A percentile compares a stretch with the other conserved stretches of the same genome.
phyloP scores from a whole-genome alignment of 1,140 invertebrate species.

The Hermetia illucens region DNA sequence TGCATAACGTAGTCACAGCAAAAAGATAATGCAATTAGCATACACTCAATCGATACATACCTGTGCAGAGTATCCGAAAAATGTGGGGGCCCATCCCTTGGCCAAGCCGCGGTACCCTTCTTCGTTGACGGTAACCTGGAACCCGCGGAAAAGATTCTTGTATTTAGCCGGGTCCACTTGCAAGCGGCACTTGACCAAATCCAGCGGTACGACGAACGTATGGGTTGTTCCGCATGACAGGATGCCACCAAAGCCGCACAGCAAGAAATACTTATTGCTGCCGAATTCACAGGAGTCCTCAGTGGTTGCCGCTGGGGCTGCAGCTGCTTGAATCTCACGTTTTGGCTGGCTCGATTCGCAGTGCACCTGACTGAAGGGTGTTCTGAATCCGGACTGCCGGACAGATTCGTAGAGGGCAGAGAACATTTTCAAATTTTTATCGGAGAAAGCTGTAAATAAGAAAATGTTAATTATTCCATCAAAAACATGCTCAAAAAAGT shows the following conservation, averaged over 20 bases:
- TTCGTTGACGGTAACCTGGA: conserved; percentile 52
- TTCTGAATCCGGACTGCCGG: conserved; percentile 57
- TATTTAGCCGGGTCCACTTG: conserved; percentile 56
- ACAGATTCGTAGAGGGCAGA: conserved; percentile 54
- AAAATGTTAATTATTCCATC: too few species aligned
- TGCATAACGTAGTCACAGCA: too few species aligned
- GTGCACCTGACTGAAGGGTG: conserved; percentile 44
- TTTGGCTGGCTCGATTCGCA: conserved; percentile 41
- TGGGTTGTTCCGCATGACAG: conserved; percentile 84
- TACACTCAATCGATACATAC: too few species aligned
- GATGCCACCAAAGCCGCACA: conserved; percentile 87
- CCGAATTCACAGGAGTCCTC: conserved; percentile 83
- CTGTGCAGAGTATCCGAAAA: conserved; percentile 71
- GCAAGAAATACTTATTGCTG: conserved; percentile 78
- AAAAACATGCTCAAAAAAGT: too few species aligned
- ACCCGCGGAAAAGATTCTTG: conserved; percentile 53
- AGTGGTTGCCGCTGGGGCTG: conserved; percentile 36
- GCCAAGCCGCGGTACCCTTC: conserved; percentile 54
- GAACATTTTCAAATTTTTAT: too few species aligned
- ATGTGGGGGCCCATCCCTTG: conserved; percentile 74
- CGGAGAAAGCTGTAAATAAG: too few species aligned
- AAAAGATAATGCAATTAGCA: too few species aligned
- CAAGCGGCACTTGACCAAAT: conserved; percentile 87
- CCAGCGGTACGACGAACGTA: conserved; percentile 81
- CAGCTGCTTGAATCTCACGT: conserved; percentile 39